These are phyloP conservation scores for Sarcophaga rosellei DNA, from an alignment of 2,888 invertebrate genomes.

Conservation along the genomic window DNA sequence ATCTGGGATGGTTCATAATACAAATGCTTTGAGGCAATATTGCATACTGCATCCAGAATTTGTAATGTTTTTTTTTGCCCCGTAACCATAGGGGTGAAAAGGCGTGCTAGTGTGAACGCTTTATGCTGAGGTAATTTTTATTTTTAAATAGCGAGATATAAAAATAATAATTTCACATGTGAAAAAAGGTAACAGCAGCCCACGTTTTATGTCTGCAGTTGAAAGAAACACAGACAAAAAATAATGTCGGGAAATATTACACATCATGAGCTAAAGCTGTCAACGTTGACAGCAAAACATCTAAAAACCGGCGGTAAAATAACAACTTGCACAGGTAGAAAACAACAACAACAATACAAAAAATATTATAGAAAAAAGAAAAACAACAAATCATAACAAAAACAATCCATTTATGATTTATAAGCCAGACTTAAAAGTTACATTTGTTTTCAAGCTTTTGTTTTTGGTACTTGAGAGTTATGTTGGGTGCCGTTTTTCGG, in stretches of 20 bases:
- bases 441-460: neutral
- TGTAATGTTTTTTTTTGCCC: too few species aligned
- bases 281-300: constrained; percentile 57
- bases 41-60: too few species aligned
- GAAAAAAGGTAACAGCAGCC: constrained; percentile 15
- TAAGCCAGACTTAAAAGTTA: constrained; percentile 33
- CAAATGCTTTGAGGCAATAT: too few species aligned
- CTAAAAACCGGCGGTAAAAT: constrained; percentile 28
- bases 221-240: constrained; percentile 15
- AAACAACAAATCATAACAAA: constrained; percentile 7
- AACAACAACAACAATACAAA: neutral
- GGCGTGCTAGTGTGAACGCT: neutral
- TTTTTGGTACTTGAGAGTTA: neutral
- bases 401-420: constrained; percentile 45
- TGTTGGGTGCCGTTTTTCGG: neutral
- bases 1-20: too few species aligned
- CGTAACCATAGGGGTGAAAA: neutral
- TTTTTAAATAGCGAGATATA: neutral
- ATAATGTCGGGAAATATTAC: constrained; percentile 29
- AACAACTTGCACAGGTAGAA: constrained; percentile 7
- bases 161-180: constrained; percentile 17
- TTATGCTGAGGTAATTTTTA: constrained; percentile 18
- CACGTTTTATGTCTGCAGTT: constrained; percentile 41
- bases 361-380: constrained; percentile 1
- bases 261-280: constrained; percentile 54